Conservation (phyloP, 1,140 invertebrate genomes). For the Manduca sexta region DNA sequence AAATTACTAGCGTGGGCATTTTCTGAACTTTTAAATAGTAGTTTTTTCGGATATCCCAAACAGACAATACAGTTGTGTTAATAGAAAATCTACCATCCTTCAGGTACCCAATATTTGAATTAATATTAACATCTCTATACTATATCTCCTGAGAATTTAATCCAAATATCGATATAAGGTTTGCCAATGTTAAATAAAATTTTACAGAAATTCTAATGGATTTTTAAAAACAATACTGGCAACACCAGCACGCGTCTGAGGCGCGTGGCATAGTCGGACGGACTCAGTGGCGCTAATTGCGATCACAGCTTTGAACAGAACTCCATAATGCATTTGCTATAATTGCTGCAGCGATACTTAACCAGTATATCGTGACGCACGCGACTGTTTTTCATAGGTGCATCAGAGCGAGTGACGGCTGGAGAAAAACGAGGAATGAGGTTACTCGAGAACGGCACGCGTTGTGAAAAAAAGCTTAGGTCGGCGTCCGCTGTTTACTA, state of each 20-base stretch:
- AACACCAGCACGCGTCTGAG: neutral
- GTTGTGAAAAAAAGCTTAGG: conserved; percentile 14
- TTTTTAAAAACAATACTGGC: too few relatives aligned
- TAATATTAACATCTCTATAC: too few relatives aligned
- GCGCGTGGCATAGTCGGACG: neutral
- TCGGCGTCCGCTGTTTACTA: conserved; percentile 13
- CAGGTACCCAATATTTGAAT: too few relatives aligned
- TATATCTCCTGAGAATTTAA: too few relatives aligned
- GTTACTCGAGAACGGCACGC: conserved; percentile 28
- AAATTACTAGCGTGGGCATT: too few relatives aligned
- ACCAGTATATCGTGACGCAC: conserved; percentile 34
- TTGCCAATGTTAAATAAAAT: too few relatives aligned
- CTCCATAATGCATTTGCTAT: conserved; percentile 16
- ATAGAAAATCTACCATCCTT: too few relatives aligned
- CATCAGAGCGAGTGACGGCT: conserved; percentile 30
- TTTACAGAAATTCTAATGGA: too few relatives aligned
- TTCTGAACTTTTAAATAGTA: too few relatives aligned
- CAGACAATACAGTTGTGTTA: too few relatives aligned
- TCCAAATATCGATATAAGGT: too few relatives aligned
- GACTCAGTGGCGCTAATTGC: conserved; percentile 2
- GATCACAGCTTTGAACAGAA: conserved; percentile 1
- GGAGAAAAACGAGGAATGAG: conserved; percentile 40
- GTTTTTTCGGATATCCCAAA: too few relatives aligned
- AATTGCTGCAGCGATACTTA: conserved; percentile 14
- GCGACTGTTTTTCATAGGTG: conserved; percentile 35